Conservation (phyloP, 2,797 vertebrate species). For the Danio tinwini region DNA sequence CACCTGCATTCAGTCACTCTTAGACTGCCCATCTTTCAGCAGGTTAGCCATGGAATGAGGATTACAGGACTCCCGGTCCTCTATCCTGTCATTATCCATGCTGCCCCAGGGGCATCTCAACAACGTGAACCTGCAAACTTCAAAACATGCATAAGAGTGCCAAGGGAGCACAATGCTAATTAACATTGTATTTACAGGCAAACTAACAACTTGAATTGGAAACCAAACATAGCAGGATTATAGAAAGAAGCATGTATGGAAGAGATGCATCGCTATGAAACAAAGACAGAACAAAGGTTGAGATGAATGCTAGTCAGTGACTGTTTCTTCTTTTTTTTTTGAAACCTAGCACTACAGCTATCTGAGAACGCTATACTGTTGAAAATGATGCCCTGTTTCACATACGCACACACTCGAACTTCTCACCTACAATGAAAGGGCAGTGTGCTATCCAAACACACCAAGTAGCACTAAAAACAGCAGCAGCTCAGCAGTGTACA, state of each 20-base stretch:
- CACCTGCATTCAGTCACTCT: conserved; percentile 27
- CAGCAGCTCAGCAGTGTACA: background rate
- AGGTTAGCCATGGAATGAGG: conserved; percentile 31
- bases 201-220: background rate
- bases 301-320: conserved; percentile 1
- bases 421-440: conserved; percentile 36
- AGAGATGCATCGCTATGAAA: conserved; percentile 23
- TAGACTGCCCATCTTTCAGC: conserved; percentile 20
- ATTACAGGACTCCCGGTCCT: conserved; percentile 30
- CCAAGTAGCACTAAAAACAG: conserved; percentile 26
- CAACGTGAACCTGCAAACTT: conserved; percentile 11
- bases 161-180: conserved; percentile 7
- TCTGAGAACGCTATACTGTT: conserved; percentile 34
- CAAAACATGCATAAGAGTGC: background rate
- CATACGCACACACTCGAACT: conserved; percentile 27
- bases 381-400: conserved; percentile 10
- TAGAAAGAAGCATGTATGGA: conserved; percentile 9
- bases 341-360: conserved; percentile 41
- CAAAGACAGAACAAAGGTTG: conserved; percentile 22
- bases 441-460: conserved; percentile 26
- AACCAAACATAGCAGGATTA: conserved; percentile 13
- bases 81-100: conserved; percentile 22
- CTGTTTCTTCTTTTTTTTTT: conserved; percentile 9
- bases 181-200: background rate
- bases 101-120: background rate